These are phyloP conservation scores for Mantis religiosa DNA, from an alignment of 2,888 invertebrate genomes.

Conservation along the genomic window DNA sequence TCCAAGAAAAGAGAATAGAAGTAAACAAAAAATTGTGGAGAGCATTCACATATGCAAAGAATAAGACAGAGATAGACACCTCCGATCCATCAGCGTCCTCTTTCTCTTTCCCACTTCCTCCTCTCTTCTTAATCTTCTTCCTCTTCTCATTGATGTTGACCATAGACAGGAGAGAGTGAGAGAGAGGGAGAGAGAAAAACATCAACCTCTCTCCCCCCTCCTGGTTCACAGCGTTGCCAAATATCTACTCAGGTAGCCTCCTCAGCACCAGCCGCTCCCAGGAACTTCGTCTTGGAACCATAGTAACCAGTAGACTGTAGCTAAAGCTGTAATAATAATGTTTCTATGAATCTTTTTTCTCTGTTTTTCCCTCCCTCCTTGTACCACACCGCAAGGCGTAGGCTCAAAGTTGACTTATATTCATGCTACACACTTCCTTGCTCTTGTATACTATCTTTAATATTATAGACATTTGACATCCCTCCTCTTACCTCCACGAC, in stretches of 20 bases:
- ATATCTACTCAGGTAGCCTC: constrained; percentile 3
- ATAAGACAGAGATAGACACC: not conserved
- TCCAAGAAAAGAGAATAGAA: not conserved
- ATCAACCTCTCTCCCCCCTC: not conserved
- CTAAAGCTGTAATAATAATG: constrained; percentile 13
- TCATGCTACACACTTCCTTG: not conserved
- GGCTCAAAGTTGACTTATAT: constrained; percentile 1
- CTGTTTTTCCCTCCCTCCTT: not conserved
- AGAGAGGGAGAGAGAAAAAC: not conserved
- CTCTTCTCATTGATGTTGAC: constrained; percentile 11
- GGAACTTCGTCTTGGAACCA: not conserved
- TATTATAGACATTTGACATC: not conserved
- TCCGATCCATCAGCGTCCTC: not conserved
- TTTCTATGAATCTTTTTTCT: constrained; percentile 5
- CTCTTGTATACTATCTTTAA: not conserved
- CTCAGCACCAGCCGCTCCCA: not conserved
- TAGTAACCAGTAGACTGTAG: constrained; percentile 9
- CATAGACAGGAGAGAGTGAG: not conserved
- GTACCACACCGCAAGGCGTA: not conserved
- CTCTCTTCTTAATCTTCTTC: not conserved
- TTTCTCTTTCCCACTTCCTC: not conserved
- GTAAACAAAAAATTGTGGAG: not conserved
- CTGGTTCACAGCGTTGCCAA: constrained; percentile 1
- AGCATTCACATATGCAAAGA: not conserved
- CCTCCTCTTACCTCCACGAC: not conserved